Percentiles rank a stretch among this genome's conserved stretches.
Conservation (phyloP, 2,113 vertebrate species). For the Perognathus longimembris region DNA sequence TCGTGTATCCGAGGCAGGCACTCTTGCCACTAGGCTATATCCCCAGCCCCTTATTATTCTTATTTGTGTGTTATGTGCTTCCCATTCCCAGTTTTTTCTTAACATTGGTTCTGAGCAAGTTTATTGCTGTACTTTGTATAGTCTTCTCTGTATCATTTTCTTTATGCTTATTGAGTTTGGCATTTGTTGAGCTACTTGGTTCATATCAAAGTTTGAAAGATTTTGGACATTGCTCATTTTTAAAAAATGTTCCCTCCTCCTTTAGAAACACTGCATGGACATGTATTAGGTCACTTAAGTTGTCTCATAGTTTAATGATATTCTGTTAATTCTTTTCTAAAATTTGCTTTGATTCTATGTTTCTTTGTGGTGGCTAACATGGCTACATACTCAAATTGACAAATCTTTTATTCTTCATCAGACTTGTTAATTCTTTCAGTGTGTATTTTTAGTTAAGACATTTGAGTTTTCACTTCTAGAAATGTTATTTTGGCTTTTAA, state of each 20-base stretch:
- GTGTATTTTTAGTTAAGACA: background rate
- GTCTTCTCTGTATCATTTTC: background rate
- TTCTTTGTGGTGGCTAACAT: conserved; percentile 7
- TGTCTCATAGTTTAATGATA: background rate
- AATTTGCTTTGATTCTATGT: background rate
- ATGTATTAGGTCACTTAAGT: background rate
- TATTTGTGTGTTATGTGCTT: background rate
- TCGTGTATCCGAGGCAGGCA: too few relatives aligned
- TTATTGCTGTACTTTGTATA: background rate
- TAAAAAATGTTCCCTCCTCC: background rate
- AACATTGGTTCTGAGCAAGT: background rate
- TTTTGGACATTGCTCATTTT: background rate
- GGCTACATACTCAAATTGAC: background rate
- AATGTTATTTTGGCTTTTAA: background rate
- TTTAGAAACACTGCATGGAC: background rate
- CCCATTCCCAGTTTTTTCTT: background rate
- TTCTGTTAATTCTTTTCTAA: background rate
- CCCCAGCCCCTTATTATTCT: background rate
- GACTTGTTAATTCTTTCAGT: background rate
- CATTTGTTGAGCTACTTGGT: background rate
- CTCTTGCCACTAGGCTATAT: too few relatives aligned
- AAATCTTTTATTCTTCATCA: background rate
- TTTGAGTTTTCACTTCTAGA: conserved; percentile 5
- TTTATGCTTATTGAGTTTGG: background rate
- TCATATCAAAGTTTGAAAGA: background rate